Evolutionary conservation across 1,140 invertebrate species (phyloP).

Genomic region (Aphaenogaster floridana): DNA sequence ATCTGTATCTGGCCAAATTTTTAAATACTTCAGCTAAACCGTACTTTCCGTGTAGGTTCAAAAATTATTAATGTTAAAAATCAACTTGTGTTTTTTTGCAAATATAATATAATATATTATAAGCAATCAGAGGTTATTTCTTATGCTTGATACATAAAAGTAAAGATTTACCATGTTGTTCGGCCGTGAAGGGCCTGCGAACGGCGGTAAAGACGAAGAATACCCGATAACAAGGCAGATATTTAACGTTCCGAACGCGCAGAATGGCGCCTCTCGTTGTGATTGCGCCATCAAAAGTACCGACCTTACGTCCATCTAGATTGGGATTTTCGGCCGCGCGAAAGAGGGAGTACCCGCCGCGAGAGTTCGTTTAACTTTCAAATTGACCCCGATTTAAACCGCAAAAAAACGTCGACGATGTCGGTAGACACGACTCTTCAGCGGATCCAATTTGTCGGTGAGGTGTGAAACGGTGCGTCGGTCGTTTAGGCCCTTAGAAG

Average conservation of each 20-base stretch:
- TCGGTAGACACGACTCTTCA: conserved; percentile 28
- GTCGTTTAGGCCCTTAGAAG: conserved; percentile 27
- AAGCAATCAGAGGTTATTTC: background rate
- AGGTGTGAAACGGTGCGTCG: conserved; percentile 44
- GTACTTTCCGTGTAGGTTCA: background rate
- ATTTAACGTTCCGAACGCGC: conserved; percentile 32
- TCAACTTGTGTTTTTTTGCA: background rate
- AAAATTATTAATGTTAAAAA: background rate
- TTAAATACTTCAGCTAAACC: no score
- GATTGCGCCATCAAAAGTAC: conserved; percentile 62
- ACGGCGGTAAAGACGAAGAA: conserved; percentile 31
- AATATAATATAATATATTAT: background rate
- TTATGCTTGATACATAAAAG: background rate
- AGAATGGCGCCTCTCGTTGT: conserved; percentile 17
- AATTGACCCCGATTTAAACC: conserved; percentile 77
- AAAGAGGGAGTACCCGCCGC: conserved; percentile 17
- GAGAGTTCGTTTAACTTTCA: conserved; percentile 78
- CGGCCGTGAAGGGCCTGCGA: background rate
- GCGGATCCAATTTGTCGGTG: conserved; percentile 65
- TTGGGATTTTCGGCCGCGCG: conserved; percentile 63
- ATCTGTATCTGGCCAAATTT: no score
- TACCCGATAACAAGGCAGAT: conserved; percentile 52
- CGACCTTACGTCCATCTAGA: conserved; percentile 64
- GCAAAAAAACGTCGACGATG: conserved; percentile 59
- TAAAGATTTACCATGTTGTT: background rate